phyloP scores from a whole-genome alignment of 2,888 invertebrate genomes.

The Panorpa germanica region DNA sequence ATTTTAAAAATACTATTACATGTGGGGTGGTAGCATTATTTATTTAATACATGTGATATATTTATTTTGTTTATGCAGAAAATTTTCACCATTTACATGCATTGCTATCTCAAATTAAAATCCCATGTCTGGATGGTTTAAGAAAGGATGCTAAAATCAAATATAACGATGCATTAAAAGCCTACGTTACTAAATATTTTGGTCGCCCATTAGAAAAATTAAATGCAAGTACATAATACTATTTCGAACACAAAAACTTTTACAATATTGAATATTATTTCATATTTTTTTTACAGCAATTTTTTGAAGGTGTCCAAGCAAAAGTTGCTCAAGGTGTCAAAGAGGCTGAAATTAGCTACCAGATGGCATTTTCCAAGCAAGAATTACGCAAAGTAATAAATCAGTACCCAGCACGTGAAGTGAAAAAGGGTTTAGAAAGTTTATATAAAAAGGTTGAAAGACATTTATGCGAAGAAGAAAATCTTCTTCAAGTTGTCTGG shows the following conservation, averaged over 20 bases:
- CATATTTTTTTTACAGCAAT: slow-evolving; percentile 38
- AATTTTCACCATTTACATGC: slow-evolving; percentile 91
- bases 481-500: slow-evolving; percentile 92
- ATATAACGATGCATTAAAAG: slow-evolving; percentile 75
- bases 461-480: slow-evolving; percentile 88
- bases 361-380: slow-evolving; percentile 92
- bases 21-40: slow-evolving; percentile 1
- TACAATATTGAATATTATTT: slow-evolving; percentile 8
- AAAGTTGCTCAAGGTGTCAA: slow-evolving; percentile 88
- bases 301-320: slow-evolving; percentile 92
- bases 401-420: slow-evolving; percentile 84
- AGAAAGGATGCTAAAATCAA: slow-evolving; percentile 79
- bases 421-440: slow-evolving; percentile 81
- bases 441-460: slow-evolving; percentile 94
- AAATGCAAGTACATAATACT: slow-evolving; percentile 40
- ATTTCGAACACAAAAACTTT: slow-evolving; percentile 2
- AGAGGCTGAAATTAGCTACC: slow-evolving; percentile 93
- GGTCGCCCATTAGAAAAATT: slow-evolving; percentile 83
- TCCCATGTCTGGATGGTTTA: slow-evolving; percentile 67
- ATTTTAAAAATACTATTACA: slow-evolving; percentile 3
- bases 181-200: slow-evolving; percentile 88
- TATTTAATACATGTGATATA: slow-evolving; percentile 1
- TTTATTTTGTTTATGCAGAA: slow-evolving; percentile 32
- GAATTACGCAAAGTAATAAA: slow-evolving; percentile 88
- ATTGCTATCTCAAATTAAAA: slow-evolving; percentile 72